phyloP scores from a whole-genome alignment of 2,888 invertebrate genomes.

The Pomacea canaliculata region DNA sequence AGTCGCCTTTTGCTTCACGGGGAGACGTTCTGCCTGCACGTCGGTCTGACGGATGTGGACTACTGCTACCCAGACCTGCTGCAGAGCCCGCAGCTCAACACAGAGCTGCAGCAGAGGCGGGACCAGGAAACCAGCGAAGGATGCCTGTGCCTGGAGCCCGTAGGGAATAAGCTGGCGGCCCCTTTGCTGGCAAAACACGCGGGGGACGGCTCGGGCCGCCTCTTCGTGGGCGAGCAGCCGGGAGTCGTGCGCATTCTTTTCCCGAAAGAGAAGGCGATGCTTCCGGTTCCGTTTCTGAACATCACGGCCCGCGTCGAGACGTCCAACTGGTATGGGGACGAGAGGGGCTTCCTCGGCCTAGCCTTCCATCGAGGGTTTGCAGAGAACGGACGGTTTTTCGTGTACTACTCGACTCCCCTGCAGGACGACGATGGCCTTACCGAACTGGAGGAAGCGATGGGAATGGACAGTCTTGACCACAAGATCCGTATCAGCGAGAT shows the following conservation, averaged over 20 bases:
- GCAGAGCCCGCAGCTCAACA: conserved; percentile 7
- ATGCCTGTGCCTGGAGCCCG: conserved; percentile 62
- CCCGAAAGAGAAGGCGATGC: not conserved
- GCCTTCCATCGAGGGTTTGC: conserved; percentile 29
- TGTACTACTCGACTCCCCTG: conserved; percentile 53
- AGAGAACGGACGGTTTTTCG: conserved; percentile 59
- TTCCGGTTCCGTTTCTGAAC: conserved; percentile 13
- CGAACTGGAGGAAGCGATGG: conserved; percentile 1
- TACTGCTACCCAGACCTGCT: conserved; percentile 65
- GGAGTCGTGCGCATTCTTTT: conserved; percentile 17
- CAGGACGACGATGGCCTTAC: conserved; percentile 12
- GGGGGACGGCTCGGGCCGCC: conserved; percentile 56
- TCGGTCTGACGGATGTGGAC: conserved; percentile 49
- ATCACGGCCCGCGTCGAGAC: conserved; percentile 9
- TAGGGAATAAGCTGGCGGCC: conserved; percentile 41
- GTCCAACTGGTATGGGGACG: conserved; percentile 20
- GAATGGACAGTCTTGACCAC: conserved; percentile 25
- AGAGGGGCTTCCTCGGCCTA: conserved; percentile 29
- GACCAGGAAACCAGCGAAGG: conserved; percentile 35
- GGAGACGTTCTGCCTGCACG: conserved; percentile 37
- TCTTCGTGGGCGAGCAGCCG: conserved; percentile 62
- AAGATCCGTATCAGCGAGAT: conserved; percentile 54
- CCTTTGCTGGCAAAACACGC: conserved; percentile 57
- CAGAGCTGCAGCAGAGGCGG: not conserved
- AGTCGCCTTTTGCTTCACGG: conserved; percentile 9